Conservation (phyloP, 1,140 invertebrate species). For the Nasonia vitripennis region DNA sequence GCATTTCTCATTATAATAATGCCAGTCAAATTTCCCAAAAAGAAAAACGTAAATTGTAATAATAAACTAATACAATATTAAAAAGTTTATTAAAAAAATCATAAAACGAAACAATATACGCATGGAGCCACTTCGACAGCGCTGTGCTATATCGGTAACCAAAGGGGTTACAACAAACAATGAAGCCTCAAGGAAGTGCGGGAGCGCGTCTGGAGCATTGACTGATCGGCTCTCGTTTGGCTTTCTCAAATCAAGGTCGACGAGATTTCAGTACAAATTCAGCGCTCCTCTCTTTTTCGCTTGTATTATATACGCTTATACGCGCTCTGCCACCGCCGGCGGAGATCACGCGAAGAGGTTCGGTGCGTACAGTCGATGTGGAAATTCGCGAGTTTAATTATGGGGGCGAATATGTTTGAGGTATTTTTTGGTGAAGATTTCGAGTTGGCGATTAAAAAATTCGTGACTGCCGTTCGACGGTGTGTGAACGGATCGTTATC, state of each 20-base stretch:
- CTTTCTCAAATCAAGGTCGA: conserved; percentile 52
- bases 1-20: no score
- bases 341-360: conserved; percentile 8
- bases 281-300: not conserved
- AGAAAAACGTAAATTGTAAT: no score
- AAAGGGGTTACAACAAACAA: not conserved
- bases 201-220: conserved; percentile 30
- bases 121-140: not conserved
- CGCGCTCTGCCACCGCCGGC: not conserved
- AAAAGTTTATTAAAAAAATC: no score
- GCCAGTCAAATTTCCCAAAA: no score
- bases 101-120: not conserved
- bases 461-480: no score
- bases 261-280: conserved; percentile 41
- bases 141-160: not conserved
- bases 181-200: conserved; percentile 27
- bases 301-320: not conserved
- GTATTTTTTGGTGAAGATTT: no score
- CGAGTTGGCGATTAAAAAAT: no score
- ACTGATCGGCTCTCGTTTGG: conserved; percentile 37
- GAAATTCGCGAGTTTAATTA: conserved; percentile 19
- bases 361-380: conserved; percentile 47
- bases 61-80: no score
- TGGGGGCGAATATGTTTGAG: not conserved
- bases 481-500: no score